Evolutionary conservation across 2,888 invertebrate species (phyloP), one percentile per base, ranked within the genome.

Genomic region (Rhogogaster chlorosoma): DNA sequence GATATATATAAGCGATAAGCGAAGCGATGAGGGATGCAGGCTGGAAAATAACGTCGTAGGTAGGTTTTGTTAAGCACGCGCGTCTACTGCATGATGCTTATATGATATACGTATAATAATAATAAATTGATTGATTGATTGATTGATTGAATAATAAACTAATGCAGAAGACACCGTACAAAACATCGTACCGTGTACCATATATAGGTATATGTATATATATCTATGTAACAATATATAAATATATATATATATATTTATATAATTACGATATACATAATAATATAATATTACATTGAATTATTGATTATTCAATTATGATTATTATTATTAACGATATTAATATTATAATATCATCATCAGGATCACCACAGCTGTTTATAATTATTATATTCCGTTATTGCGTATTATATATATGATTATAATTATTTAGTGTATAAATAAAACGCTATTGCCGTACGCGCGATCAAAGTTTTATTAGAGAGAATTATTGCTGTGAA

Each of bases 31-130:
- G 12, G 61, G 26, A 61, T 26, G 22, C 61, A 26, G 61, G 26
- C 53, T n/a, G 53, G n/a, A n/a, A n/a, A 6, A 49, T n/a, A n/a
- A 49, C 5, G 49, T 49, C 49, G 49, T 61, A 61, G 61, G 12
- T 22, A 61, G 61, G 61, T 61, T 26, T 61, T 26, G 61, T 61
- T 61, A 61, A 61, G 61, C 61, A 61, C 61, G 26, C 61, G 61
- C 61, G 61, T 61, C 61, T 49, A 22, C 61, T 61, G 26, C 61
- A 22, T 61, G 61, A 61, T 61, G 61, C 61, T 61, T 61, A 22
- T 61, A 61, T 18, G n/a, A 67, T 67, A 61, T 61, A 67, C 32
- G 22, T 12, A 61, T 61, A 26, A 67, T 67, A 22, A 29, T 67
- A 64, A 26, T 10, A n/a, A n/a, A n/a, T n/a, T n/a, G n/a, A n/a